A percentile compares a stretch with the other conserved stretches of the same genome.
phyloP scores from a whole-genome alignment of 2,888 invertebrate genomes.

The Drosophila dives region DNA sequence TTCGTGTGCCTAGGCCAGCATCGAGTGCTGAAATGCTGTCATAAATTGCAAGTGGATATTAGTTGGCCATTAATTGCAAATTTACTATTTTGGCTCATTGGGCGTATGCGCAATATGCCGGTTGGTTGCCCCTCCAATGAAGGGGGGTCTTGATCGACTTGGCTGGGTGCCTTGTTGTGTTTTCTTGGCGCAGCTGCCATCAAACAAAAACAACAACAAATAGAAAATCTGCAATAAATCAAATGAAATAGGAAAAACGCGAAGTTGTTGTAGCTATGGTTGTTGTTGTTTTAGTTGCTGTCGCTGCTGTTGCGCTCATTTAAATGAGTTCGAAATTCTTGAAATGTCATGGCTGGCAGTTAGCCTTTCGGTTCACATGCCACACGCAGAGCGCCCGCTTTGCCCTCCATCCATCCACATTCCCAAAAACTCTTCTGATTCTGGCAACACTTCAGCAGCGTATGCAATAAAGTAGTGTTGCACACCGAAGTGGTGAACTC shows the following conservation, averaged over 20 bases:
- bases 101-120: constrained; percentile 63
- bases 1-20: not conserved
- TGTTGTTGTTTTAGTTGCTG: not conserved
- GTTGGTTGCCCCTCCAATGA: constrained; percentile 25
- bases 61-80: constrained; percentile 57
- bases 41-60: constrained; percentile 59
- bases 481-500: constrained; percentile 6
- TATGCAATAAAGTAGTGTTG: constrained; percentile 18
- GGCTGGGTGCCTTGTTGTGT: constrained; percentile 50
- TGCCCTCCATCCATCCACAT: not conserved
- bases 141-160: constrained; percentile 49
- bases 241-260: constrained; percentile 67
- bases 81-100: constrained; percentile 52
- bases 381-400: constrained; percentile 22
- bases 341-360: constrained; percentile 77
- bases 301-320: constrained; percentile 33
- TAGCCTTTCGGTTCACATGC: constrained; percentile 63
- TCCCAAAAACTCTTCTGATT: constrained; percentile 37
- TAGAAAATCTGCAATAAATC: constrained; percentile 63
- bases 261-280: constrained; percentile 37
- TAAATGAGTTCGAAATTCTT: constrained; percentile 74
- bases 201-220: constrained; percentile 7
- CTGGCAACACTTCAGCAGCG: constrained; percentile 20
- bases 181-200: constrained; percentile 68
- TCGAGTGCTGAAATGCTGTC: constrained; percentile 43